These are phyloP conservation scores for Ceyx melanurus DNA, from an alignment of 2,113 vertebrate species.

Conservation along the genomic window DNA sequence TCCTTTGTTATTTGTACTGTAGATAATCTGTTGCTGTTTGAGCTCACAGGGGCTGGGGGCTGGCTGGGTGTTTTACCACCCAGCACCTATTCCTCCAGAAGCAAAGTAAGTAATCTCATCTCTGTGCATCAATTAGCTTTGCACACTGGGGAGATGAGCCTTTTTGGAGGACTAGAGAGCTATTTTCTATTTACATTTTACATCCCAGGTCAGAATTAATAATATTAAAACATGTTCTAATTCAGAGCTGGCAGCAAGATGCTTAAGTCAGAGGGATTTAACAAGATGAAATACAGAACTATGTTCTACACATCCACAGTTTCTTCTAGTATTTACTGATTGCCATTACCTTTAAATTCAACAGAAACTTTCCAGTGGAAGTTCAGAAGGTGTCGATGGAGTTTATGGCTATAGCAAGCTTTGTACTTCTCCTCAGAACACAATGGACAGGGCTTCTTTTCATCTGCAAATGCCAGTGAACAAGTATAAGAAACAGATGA, in stretches of 20 bases:
- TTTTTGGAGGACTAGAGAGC: background rate
- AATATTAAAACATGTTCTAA: background rate
- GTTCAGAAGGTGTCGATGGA: slow-evolving; percentile 91
- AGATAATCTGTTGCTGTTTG: background rate
- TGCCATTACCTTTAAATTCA: slow-evolving; percentile 90
- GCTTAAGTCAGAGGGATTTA: background rate
- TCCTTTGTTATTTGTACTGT: background rate
- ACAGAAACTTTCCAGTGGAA: slow-evolving; percentile 98
- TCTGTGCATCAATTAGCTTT: background rate
- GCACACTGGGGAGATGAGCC: background rate
- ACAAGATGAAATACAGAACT: background rate
- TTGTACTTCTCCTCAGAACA: slow-evolving; percentile 94
- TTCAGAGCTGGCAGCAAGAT: background rate
- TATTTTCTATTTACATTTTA: background rate
- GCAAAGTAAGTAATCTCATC: background rate
- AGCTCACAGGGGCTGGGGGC: background rate
- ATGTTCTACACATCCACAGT: background rate
- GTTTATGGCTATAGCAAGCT: slow-evolving; percentile 90
- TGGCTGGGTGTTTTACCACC: background rate
- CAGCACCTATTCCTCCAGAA: background rate
- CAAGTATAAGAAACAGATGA: background rate
- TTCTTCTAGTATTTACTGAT: background rate
- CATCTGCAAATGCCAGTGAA: slow-evolving; percentile 74
- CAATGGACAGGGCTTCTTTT: slow-evolving; percentile 88
- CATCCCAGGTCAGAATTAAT: background rate